Evolutionary conservation across 2,113 vertebrate species (phyloP).

Genomic region (Papio anubis): DNA sequence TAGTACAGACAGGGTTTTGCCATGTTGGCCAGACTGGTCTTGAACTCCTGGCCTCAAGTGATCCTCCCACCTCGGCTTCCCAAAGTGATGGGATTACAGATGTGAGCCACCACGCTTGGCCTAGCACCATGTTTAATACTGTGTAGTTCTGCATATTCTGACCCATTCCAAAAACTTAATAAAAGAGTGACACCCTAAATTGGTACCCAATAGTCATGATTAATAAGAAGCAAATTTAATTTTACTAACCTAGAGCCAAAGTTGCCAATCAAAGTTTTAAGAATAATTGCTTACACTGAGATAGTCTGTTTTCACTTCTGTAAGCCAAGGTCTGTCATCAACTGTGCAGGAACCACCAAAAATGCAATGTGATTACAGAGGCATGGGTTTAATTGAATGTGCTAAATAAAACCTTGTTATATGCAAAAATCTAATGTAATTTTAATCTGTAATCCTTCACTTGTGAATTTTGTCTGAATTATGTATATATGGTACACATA

Average conservation of each 20-base stretch:
- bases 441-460: neutral
- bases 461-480: neutral
- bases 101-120: too few relatives aligned
- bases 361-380: neutral
- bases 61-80: too few relatives aligned
- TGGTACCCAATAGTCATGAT: neutral
- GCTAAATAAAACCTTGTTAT: neutral
- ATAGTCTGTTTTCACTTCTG: neutral
- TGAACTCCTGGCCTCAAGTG: too few relatives aligned
- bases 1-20: too few relatives aligned
- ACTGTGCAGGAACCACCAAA: neutral
- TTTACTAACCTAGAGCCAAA: neutral
- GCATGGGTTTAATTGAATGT: neutral
- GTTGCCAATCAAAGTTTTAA: neutral
- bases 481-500: neutral
- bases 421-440: neutral
- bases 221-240: neutral
- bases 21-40: too few relatives aligned
- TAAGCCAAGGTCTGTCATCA: neutral
- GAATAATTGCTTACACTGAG: neutral
- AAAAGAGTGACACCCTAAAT: neutral
- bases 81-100: too few relatives aligned
- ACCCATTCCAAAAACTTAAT: slow-evolving; percentile 6
- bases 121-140: neutral
- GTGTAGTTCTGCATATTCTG: neutral